Conservation (phyloP, 64 coral and sea anemone genomes). For the Stichodactyla mertensii region DNA sequence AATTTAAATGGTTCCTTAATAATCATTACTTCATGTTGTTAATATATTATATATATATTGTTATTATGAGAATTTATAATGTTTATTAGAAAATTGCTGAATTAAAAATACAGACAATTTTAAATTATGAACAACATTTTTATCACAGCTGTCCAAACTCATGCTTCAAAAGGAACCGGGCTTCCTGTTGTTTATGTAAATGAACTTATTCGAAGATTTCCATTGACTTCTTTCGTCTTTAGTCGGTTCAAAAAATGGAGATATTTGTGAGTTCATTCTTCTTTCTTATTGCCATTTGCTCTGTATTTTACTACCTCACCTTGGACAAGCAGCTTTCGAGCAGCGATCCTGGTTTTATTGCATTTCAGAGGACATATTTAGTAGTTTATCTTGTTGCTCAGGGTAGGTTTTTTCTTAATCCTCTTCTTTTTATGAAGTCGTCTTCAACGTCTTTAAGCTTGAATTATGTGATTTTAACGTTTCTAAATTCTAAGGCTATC, state of each 20-base stretch:
- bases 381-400: conserved; percentile 65
- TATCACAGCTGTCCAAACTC: neutral
- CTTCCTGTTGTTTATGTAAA: neutral
- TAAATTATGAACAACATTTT: neutral
- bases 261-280: conserved; percentile 42
- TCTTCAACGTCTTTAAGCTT: too few species aligned
- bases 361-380: conserved; percentile 77
- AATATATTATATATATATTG: too few species aligned
- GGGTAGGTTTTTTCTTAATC: conserved; percentile 32
- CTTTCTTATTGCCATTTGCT: conserved; percentile 29
- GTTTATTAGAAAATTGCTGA: too few species aligned
- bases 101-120: too few species aligned
- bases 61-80: too few species aligned
- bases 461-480: neutral
- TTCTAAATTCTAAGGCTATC: neutral
- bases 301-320: conserved; percentile 50
- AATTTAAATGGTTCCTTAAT: too few species aligned
- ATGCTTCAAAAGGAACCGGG: neutral
- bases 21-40: too few species aligned
- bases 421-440: too few species aligned
- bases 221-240: neutral
- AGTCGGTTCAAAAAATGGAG: conserved; percentile 24
- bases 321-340: conserved; percentile 27
- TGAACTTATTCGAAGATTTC: neutral
- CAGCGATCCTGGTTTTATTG: conserved; percentile 34